Conservation (phyloP, 1,140 invertebrate genomes). For the Trichonephila inaurata region DNA sequence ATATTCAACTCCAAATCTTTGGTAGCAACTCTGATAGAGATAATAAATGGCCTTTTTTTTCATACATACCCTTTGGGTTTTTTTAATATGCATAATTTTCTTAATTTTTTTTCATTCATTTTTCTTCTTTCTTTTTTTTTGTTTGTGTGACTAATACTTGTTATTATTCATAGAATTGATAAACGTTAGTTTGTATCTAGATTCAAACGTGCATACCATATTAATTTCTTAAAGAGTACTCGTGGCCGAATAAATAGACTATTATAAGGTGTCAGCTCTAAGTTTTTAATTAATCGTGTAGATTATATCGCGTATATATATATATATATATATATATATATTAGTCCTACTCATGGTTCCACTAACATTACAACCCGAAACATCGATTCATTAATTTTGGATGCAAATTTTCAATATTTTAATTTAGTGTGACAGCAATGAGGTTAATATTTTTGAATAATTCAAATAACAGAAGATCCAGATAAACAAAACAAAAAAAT, state of each 20-base stretch:
- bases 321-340: no score
- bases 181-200: neutral
- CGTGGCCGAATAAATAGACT: neutral
- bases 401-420: neutral
- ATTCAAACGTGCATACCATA: neutral
- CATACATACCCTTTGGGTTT: neutral
- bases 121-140: neutral
- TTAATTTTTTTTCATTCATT: no score
- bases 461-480: neutral
- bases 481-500: neutral
- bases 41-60: conserved; percentile 13
- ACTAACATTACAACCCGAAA: neutral
- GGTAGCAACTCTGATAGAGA: neutral
- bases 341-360: no score
- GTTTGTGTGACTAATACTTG: neutral
- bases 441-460: neutral
- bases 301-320: neutral
- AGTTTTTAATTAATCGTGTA: neutral
- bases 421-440: neutral
- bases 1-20: neutral
- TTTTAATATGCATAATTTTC: no score
- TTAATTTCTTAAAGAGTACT: neutral
- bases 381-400: neutral
- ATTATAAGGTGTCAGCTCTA: neutral
- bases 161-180: neutral